These are phyloP conservation scores for Candoia aspera DNA, from an alignment of 2,113 vertebrate species.

Conservation along the genomic window DNA sequence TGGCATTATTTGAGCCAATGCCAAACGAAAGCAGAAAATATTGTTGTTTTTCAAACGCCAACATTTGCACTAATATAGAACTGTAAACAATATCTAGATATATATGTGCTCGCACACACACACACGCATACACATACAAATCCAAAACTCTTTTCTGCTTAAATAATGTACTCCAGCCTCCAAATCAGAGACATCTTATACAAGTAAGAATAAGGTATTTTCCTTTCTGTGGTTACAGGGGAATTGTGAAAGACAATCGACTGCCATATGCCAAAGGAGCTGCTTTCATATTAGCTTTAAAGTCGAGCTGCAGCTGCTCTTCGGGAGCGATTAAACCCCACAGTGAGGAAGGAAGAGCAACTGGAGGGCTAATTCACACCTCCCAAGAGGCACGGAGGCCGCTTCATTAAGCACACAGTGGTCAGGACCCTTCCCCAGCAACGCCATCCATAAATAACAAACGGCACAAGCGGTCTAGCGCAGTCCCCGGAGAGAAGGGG, in stretches of 20 bases:
- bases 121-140: background rate
- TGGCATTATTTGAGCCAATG: background rate
- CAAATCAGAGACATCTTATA: background rate
- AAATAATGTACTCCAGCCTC: background rate
- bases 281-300: background rate
- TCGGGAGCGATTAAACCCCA: background rate
- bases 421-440: conserved; percentile 18
- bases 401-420: conserved; percentile 6
- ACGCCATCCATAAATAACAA: background rate
- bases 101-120: background rate
- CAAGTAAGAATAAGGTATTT: background rate
- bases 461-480: background rate
- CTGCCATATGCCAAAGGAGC: background rate
- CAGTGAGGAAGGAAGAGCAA: background rate
- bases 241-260: background rate
- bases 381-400: background rate
- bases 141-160: background rate
- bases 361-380: background rate
- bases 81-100: background rate
- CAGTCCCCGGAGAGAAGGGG: background rate
- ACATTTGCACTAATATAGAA: background rate
- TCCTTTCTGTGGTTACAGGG: background rate
- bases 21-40: conserved; percentile 18
- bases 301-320: conserved; percentile 14
- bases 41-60: background rate